Percentiles rank a stretch among this genome's conserved stretches.
Conservation (phyloP, 2,113 vertebrate genomes). For the Peromyscus californicus region DNA sequence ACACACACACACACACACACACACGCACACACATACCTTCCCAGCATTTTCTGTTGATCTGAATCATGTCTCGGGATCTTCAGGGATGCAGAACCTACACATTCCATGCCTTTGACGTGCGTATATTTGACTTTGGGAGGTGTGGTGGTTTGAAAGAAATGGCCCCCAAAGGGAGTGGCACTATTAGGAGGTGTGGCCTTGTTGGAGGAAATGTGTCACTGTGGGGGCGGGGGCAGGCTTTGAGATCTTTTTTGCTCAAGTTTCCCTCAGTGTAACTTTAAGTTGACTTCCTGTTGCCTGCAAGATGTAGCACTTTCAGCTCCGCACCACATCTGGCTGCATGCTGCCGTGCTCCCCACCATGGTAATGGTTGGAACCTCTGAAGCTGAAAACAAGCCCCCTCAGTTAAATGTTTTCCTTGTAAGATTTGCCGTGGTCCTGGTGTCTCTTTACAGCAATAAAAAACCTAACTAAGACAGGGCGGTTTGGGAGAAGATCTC, state of each 20-base stretch:
- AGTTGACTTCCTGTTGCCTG: not conserved
- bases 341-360: not conserved
- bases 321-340: not conserved
- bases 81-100: not conserved
- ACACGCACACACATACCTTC: not conserved
- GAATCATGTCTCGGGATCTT: constrained; percentile 35
- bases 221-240: not conserved
- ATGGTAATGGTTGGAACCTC: not conserved
- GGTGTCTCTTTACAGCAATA: not conserved
- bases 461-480: not conserved
- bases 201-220: not conserved
- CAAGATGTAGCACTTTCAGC: not conserved
- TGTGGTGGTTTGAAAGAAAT: not conserved
- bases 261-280: not conserved
- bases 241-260: not conserved
- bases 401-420: not conserved
- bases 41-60: not conserved
- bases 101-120: not conserved
- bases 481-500: not conserved
- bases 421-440: not conserved
- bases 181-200: not conserved
- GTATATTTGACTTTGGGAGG: not conserved
- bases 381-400: not conserved
- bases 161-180: not conserved
- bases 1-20: not conserved